Evolutionary conservation across 2,113 vertebrate species (phyloP).

Genomic region (Ophthalmolycus amberensis): DNA sequence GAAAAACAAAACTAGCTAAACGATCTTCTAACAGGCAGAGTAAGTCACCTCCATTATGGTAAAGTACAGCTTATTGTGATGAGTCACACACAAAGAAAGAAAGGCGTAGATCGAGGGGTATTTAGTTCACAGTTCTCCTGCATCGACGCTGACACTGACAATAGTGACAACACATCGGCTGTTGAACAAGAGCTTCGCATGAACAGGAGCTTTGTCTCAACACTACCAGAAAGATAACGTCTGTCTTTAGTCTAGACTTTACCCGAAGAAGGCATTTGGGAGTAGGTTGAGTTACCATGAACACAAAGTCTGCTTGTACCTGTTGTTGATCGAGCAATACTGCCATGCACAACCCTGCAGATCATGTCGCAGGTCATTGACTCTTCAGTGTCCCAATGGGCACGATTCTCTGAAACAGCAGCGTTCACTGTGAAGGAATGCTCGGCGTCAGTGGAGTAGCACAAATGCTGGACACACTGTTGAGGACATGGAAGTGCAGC

Average conservation of each 20-base stretch:
- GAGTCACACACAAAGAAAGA: neutral
- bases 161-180: neutral
- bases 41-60: neutral
- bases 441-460: constrained; percentile 17
- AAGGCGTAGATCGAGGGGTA: too few relatives aligned
- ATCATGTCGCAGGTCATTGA: constrained; percentile 41
- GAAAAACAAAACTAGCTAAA: neutral
- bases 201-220: neutral
- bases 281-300: neutral
- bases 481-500: neutral
- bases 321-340: constrained; percentile 22
- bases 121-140: neutral
- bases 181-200: neutral
- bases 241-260: neutral
- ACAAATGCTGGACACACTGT: neutral
- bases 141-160: neutral
- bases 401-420: neutral
- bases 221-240: neutral
- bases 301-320: constrained; percentile 11
- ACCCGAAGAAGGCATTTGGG: neutral
- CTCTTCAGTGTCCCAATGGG: constrained; percentile 11
- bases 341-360: neutral
- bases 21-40: neutral
- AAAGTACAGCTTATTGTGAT: neutral
- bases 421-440: neutral